These are phyloP conservation scores for Emydura subglobosa DNA, from an alignment of 2,113 vertebrate species.

Conservation along the genomic window DNA sequence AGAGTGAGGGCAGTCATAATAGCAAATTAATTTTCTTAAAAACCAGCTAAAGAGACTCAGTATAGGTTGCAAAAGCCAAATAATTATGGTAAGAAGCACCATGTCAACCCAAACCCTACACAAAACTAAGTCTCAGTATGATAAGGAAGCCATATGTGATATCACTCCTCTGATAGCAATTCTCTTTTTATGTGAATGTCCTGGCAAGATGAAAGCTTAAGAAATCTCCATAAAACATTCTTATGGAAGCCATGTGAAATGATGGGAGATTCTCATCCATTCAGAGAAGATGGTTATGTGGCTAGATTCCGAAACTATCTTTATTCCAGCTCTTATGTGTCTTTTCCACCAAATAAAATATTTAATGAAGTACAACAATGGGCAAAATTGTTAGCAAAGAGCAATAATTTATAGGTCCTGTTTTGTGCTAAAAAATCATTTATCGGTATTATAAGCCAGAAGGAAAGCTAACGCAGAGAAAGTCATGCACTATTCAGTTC, in stretches of 20 bases:
- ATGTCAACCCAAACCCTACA: background rate
- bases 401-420: constrained; percentile 32
- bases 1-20: background rate
- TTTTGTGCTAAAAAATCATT: constrained; percentile 43
- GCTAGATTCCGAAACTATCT: background rate
- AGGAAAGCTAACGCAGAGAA: constrained; percentile 29
- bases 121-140: background rate
- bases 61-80: background rate
- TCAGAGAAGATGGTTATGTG: background rate
- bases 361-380: constrained; percentile 22
- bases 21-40: background rate
- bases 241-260: background rate
- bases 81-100: background rate
- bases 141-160: background rate
- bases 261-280: background rate
- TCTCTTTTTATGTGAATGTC: background rate
- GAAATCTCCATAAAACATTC: background rate
- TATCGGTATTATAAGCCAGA: constrained; percentile 24
- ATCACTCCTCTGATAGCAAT: background rate
- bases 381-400: constrained; percentile 27
- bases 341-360: constrained; percentile 26
- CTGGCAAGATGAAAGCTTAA: background rate
- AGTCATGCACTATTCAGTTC: background rate
- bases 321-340: background rate
- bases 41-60: background rate